phyloP scores from a whole-genome alignment of 2,113 vertebrate genomes.

The Nettapus auritus region DNA sequence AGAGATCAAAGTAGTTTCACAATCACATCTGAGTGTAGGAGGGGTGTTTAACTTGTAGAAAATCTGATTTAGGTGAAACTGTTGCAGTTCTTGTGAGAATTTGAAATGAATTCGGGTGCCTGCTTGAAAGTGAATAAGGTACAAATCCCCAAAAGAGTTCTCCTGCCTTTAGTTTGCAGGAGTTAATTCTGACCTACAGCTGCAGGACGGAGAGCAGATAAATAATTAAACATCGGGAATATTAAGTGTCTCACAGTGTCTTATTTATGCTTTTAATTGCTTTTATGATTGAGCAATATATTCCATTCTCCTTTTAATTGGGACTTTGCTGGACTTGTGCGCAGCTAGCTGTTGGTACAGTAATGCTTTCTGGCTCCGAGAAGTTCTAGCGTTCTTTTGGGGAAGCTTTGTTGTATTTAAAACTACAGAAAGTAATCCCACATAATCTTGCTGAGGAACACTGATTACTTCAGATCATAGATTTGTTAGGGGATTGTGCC shows the following conservation, averaged over 20 bases:
- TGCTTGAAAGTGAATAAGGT: conserved; percentile 70
- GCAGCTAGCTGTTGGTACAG: neutral
- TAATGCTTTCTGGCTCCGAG: neutral
- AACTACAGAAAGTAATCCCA: conserved; percentile 49
- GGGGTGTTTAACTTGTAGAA: conserved; percentile 82
- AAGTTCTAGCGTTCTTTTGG: neutral
- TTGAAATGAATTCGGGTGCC: conserved; percentile 75
- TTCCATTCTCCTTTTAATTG: conserved; percentile 56
- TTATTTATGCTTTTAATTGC: conserved; percentile 68
- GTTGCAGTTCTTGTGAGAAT: conserved; percentile 74
- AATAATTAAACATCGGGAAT: conserved; percentile 56
- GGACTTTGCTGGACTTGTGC: neutral
- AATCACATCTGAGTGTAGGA: conserved; percentile 81
- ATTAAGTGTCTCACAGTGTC: neutral
- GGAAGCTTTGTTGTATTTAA: conserved; percentile 57
- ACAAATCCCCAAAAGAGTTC: conserved; percentile 72
- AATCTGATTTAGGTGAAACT: conserved; percentile 85
- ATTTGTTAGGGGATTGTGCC: neutral
- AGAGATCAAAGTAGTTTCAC: conserved; percentile 83
- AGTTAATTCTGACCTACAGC: conserved; percentile 67
- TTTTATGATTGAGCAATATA: conserved; percentile 58
- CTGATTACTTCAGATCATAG: conserved; percentile 51
- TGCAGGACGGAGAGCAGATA: conserved; percentile 43
- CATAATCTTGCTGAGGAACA: conserved; percentile 47
- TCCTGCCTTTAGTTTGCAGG: conserved; percentile 52